Base-by-base conservation (phyloP, 2,888 invertebrate species). In the Rotaria socialis region DNA sequence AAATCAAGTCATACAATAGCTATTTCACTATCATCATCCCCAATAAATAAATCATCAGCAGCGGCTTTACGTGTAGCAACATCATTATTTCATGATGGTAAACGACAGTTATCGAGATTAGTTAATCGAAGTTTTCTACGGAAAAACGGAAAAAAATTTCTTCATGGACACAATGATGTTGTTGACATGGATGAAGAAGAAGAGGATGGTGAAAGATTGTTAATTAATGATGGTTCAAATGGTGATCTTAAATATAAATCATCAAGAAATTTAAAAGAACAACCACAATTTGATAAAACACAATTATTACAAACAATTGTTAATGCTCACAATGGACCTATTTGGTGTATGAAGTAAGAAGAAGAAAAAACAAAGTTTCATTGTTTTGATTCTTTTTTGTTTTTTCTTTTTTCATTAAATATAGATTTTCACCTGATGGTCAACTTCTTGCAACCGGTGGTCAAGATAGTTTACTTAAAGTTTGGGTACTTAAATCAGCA, bases 241-340 rank as follows among this genome's bases (percentile, higher is more conserved):
- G 67, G 67, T 11, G 80, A 80, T 47, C 11, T 86, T 11, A 86
- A 86, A 74, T 85, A 86, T 86, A 96, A 97, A 91, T 96, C 97
- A 0, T 95, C 96, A 1, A 96, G 95, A 90, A 96, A 96, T 87
- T 96, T 97, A 91, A 97, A 97, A 90, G 97, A 97, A 0, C 97
- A 97, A 0, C 96, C 96, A 90, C 97, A 99, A 91, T 98, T 98
- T 91, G 95, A 96, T 85, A 94, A 94, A 88, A 93, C 97, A 47
- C 94, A 96, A 90, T 95, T 96, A 89, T 95, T 97, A 0, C 93
- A 93, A 89, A 96, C 95, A 90, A 93, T 96, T 89, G 94, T 94
- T 87, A 94, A 94, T 2, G 95, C 94, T 87, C 96, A 97, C 91
- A 16, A 52, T 84, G 52, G 55, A 14, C 55, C 56, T n/a, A 84